phyloP scores from a whole-genome alignment of 2,797 vertebrate genomes.

The Galaxias olidus region DNA sequence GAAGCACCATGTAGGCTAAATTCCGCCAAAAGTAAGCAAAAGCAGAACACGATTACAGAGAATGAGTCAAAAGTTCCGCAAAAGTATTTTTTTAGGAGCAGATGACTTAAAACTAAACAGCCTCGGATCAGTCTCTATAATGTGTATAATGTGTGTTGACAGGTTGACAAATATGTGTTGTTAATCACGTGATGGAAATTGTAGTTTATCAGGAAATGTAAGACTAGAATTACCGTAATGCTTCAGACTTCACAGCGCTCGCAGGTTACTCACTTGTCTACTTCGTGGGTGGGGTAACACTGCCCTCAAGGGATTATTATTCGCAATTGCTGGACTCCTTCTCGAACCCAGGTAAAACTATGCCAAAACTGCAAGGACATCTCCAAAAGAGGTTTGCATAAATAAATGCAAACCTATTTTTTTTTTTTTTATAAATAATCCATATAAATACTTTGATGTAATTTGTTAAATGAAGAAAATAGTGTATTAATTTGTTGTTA shows the following conservation, averaged over 20 bases:
- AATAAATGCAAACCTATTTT: too few relatives aligned
- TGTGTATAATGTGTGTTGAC: neutral
- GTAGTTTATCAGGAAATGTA: constrained; percentile 37
- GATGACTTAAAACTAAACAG: neutral
- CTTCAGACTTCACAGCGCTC: constrained; percentile 25
- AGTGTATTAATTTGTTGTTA: too few relatives aligned
- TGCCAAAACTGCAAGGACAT: too few relatives aligned
- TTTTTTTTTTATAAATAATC: too few relatives aligned
- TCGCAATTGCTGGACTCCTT: too few relatives aligned
- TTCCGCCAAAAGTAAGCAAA: constrained; percentile 58
- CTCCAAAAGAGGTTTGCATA: too few relatives aligned
- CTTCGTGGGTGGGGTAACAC: too few relatives aligned
- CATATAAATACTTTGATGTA: too few relatives aligned
- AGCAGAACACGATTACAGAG: constrained; percentile 27
- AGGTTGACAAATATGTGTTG: constrained; percentile 13
- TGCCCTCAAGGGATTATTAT: too few relatives aligned
- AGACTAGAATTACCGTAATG: constrained; percentile 51
- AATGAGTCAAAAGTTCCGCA: constrained; percentile 58
- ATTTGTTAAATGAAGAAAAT: too few relatives aligned
- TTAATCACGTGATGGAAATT: constrained; percentile 45
- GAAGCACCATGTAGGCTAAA: constrained; percentile 1
- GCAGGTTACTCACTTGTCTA: constrained; percentile 15
- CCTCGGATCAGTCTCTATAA: neutral
- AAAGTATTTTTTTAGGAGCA: constrained; percentile 16
- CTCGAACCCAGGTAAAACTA: too few relatives aligned